These are phyloP conservation scores for Phrynosoma blainvillii DNA, from an alignment of 2,113 vertebrate genomes.

Conservation along the genomic window DNA sequence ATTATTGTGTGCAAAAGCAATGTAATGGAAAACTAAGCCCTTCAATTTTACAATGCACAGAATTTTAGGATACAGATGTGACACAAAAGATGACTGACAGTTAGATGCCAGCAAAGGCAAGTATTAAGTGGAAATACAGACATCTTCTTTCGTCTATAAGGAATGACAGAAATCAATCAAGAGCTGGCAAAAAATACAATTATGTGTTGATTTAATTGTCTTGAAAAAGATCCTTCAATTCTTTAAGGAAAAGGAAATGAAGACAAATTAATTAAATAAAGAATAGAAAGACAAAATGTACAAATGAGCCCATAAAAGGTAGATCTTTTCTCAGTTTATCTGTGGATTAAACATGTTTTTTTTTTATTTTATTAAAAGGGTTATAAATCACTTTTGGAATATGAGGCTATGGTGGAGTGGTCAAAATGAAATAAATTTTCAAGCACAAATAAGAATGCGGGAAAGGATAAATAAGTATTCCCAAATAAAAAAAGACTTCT, in stretches of 20 bases:
- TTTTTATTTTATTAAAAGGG: neutral
- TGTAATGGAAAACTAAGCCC: neutral
- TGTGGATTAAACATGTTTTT: neutral
- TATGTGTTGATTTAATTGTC: neutral
- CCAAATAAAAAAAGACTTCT: neutral
- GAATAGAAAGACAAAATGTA: neutral
- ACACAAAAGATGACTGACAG: neutral
- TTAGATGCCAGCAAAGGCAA: neutral
- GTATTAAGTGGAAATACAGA: neutral
- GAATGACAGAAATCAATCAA: neutral
- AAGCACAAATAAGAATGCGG: neutral
- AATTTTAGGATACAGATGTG: neutral
- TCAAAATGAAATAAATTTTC: neutral
- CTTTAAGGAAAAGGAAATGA: neutral
- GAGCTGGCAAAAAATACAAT: conserved; percentile 1
- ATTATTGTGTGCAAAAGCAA: neutral
- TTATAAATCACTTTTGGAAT: neutral
- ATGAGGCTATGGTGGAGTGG: neutral
- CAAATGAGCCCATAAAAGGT: too few species aligned
- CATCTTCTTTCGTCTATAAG: neutral
- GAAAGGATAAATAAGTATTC: neutral
- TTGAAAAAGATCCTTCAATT: neutral
- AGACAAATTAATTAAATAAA: neutral
- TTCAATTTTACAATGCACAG: neutral
- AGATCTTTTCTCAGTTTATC: neutral